Base-by-base conservation (phyloP, 2,113 vertebrate genomes). In the Neolamprologus tretocephalus region DNA sequence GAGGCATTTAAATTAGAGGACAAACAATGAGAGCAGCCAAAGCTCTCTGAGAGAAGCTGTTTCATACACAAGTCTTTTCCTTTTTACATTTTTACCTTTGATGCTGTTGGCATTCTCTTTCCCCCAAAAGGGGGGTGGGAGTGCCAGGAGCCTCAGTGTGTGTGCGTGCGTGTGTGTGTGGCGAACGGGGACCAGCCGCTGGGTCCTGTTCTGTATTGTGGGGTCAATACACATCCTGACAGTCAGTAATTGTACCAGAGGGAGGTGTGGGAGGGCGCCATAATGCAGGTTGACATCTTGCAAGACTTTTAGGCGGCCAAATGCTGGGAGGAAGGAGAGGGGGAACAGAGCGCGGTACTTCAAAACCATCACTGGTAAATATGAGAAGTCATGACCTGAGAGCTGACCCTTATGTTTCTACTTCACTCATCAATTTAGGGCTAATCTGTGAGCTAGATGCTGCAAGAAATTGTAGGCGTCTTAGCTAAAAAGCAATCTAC, bases 231-330 rank as follows among this genome's bases (percentile, higher is more conserved):
- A 86, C 88, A 85, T 81, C 80, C 90, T 91, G 91, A 92, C 91
- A 93, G 92, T 90, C 90, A 89, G 90, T 92, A 94, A 95, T 90
- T 91, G 90, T 92, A 91, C 94, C 90, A 91, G 87, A 93, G 91
- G 93, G 93, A 93, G 91, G 83, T 88, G 90, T 89, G 85, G 71
- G 86, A 89, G 80, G 88, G 78, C 17, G 78, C 80, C 53, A 7
- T 94, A 94, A 95, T 92, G 86, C 89, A 88, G 91, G 80, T 47
- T 92, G 93, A 95, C 93, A 93, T 88, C 86, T 89, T 35, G 11
- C 57, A 86, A 89, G 90, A 93, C 86, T 89, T 91, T 87, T 49
- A 87, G 86, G 86, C 55, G 86, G 83, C 83, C 73, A 86, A 94
- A 86, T 40, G 89, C 86, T 87, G 4, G 26, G 57, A 57, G 82